A percentile compares a stretch with the other conserved stretches of the same genome.
phyloP scores from a whole-genome alignment of 2,888 invertebrate genomes.

The Elegia similella region DNA sequence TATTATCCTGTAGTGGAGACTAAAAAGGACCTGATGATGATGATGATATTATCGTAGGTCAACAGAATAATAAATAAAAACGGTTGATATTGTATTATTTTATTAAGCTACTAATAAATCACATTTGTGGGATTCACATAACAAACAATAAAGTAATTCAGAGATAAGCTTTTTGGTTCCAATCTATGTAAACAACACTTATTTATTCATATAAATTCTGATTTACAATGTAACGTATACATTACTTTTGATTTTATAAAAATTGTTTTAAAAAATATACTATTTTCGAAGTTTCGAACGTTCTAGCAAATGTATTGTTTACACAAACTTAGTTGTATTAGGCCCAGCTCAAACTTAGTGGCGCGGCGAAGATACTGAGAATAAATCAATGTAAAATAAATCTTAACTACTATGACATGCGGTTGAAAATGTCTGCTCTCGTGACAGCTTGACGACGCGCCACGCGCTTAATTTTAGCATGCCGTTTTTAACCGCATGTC shows the following conservation, averaged over 20 bases:
- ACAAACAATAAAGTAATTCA: conserved; percentile 15
- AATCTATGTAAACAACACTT: not conserved
- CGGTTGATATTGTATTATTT: conserved; percentile 13
- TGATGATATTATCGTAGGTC: no score
- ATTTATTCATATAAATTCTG: not conserved
- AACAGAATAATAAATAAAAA: no score
- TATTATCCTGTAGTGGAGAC: no score
- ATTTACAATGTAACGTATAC: not conserved
- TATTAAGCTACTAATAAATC: conserved; percentile 25
- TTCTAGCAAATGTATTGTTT: not conserved
- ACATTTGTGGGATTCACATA: conserved; percentile 13
- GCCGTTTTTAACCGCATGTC: no score
- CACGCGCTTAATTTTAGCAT: no score
- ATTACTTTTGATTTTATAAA: not conserved
- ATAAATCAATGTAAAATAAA: no score
- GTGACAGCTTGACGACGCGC: no score
- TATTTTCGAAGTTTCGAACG: not conserved
- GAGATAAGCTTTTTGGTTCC: conserved; percentile 9
- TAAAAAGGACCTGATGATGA: no score
- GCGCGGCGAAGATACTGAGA: no score
- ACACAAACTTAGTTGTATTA: not conserved
- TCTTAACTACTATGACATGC: no score
- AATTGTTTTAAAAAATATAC: not conserved
- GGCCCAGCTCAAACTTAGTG: no score
- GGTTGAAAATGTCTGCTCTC: no score